Evolutionary conservation across 2,113 vertebrate species (phyloP).

Genomic region (Reinhardtius hippoglossoides): DNA sequence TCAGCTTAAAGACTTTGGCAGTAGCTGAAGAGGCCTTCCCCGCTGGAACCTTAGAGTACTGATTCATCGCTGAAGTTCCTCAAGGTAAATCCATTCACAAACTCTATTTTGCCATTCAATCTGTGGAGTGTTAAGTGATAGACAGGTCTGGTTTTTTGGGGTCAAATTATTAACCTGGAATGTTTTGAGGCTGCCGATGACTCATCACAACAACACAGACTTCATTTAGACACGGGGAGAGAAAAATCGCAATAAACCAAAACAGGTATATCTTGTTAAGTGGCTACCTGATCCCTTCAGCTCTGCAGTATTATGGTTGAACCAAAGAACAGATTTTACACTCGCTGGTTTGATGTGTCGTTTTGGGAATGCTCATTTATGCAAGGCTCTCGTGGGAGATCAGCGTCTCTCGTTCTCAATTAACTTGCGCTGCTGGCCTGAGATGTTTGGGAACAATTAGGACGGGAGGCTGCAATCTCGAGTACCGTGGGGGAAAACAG

Average conservation of each 20-base stretch:
- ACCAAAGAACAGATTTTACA: constrained; percentile 19
- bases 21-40: too few relatives aligned
- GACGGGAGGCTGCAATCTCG: constrained; percentile 65
- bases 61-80: too few relatives aligned
- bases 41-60: too few relatives aligned
- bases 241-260: background rate
- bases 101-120: too few relatives aligned
- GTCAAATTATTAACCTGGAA: too few relatives aligned
- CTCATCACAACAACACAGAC: background rate
- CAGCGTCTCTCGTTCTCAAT: constrained; percentile 62
- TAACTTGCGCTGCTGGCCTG: constrained; percentile 53
- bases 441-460: constrained; percentile 76
- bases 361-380: constrained; percentile 55
- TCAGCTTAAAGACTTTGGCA: too few relatives aligned
- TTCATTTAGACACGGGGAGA: background rate
- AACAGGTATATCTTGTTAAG: background rate
- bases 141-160: too few relatives aligned
- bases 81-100: too few relatives aligned
- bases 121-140: too few relatives aligned
- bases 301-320: constrained; percentile 3
- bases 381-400: constrained; percentile 56
- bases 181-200: too few relatives aligned
- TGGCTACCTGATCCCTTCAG: background rate
- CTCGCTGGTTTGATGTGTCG: constrained; percentile 36
- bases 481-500: constrained; percentile 50